Percentiles rank a stretch among this genome's conserved stretches.
Evolutionary conservation across 2,113 vertebrate genomes (phyloP).

Genomic region (Myotis lucifugus): DNA sequence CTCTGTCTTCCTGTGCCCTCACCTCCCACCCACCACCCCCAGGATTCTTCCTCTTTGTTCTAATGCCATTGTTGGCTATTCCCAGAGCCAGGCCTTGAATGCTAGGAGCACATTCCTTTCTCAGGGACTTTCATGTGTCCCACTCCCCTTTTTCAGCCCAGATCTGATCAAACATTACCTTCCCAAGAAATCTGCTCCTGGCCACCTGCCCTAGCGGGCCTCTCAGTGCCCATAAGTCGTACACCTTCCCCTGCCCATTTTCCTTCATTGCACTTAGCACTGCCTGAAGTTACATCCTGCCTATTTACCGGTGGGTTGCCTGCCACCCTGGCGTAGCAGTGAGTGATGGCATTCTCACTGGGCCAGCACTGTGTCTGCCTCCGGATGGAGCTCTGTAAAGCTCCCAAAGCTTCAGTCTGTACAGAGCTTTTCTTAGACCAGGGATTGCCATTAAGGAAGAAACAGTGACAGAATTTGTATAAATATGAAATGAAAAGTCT

Average conservation of each 20-base stretch:
- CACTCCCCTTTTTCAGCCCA: background rate
- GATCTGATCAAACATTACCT: background rate
- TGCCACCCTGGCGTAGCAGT: rapidly evolving
- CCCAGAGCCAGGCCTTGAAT: background rate
- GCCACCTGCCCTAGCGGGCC: background rate
- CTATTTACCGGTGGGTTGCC: no score
- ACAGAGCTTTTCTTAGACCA: conserved; percentile 51
- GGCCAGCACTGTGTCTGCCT: background rate
- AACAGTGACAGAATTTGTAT: background rate
- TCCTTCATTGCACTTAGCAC: background rate
- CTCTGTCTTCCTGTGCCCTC: background rate
- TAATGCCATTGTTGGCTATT: background rate
- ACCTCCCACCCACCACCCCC: no score
- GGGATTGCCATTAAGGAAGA: conserved; percentile 60
- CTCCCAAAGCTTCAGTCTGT: background rate
- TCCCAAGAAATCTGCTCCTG: background rate
- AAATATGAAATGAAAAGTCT: conserved; percentile 34
- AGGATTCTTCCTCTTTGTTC: background rate
- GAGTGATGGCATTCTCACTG: rapidly evolving
- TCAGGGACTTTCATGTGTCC: background rate
- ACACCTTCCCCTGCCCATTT: background rate
- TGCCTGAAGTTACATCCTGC: background rate
- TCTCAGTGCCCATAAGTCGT: background rate
- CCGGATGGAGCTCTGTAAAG: background rate
- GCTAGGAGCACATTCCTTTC: background rate